Evolutionary conservation across 2,888 invertebrate genomes (phyloP).

Genomic region (Melanotus villosus): DNA sequence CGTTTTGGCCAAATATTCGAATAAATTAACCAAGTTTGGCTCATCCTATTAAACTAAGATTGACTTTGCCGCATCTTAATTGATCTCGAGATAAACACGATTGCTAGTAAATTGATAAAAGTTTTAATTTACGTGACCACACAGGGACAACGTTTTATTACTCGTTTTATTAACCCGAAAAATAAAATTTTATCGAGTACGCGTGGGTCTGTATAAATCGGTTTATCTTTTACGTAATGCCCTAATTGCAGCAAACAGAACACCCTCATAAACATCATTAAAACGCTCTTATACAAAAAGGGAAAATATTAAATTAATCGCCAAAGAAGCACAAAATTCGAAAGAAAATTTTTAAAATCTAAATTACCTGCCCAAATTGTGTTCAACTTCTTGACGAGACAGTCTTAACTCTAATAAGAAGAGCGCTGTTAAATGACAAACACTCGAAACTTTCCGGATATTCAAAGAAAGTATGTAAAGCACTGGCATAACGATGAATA

Average conservation of each 20-base stretch:
- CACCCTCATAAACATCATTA: background rate
- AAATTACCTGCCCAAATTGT: background rate
- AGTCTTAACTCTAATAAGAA: slow-evolving; percentile 3
- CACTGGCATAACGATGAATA: slow-evolving; percentile 7
- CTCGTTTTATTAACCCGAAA: slow-evolving; percentile 22
- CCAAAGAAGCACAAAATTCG: too few relatives aligned
- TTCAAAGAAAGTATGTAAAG: slow-evolving; percentile 17
- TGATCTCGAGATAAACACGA: slow-evolving; percentile 49
- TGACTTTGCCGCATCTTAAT: slow-evolving; percentile 48
- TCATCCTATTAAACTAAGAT: slow-evolving; percentile 47
- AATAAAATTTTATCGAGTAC: slow-evolving; percentile 1
- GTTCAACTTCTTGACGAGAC: background rate
- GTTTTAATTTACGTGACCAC: slow-evolving; percentile 50
- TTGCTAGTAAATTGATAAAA: slow-evolving; percentile 49
- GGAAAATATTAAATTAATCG: too few relatives aligned
- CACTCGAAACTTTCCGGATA: slow-evolving; percentile 21
- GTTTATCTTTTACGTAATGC: background rate
- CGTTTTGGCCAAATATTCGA: slow-evolving; percentile 41
- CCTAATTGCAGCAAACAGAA: slow-evolving; percentile 20
- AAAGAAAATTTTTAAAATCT: background rate
- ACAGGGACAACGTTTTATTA: slow-evolving; percentile 35
- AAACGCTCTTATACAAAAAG: background rate
- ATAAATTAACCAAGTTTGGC: slow-evolving; percentile 47
- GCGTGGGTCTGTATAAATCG: slow-evolving; percentile 21
- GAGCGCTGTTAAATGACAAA: slow-evolving; percentile 22